Base-by-base conservation (phyloP, 2,113 vertebrate genomes). In the Gasterosteus nipponicus region DNA sequence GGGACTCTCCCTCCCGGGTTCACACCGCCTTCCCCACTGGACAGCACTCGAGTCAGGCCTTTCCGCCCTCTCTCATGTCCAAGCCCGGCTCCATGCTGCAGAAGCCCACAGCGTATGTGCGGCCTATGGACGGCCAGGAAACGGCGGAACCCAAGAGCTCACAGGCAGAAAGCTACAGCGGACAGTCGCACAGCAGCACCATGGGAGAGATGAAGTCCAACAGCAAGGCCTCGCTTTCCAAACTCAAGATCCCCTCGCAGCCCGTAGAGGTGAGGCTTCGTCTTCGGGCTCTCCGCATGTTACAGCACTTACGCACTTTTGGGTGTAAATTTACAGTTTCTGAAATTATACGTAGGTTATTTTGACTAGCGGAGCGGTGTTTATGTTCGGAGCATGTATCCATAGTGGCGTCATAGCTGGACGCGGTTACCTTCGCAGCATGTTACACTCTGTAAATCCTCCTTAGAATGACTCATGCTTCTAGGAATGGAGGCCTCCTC, bases 41-140 rank as follows among this genome's bases (percentile, higher is more conserved):
- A 69, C 97, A 98, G 82, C 96, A 97, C 92, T 94, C 96, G 33
- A 96, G 71, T 80, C 98, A 99, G 92, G 91, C 97, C 80, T 99
- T 99, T 84, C 97, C 97, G 4, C 97, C 97, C 8, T 99, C 98
- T 1, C 93, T 99, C 18, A 98, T 98, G 96, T 95, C 96, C 88
- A 99, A 99, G 88, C 95, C 96, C 61, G 93, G 92, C 88, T 97
- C 98, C 66, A 99, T 99, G 98, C 89, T 95, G 51, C 97, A 99
- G 90, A 99, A 99, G 84, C 98, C 98, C 88, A 99, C 98, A 9
- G 98, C 98, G 1, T 99, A 99, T 16, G 98, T 99, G 1, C 93
- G 98, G 92, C 98, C 98, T 31, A 99, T 99, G 98, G 98, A 99
- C 8, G 98, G 98, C 81, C 98, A 97, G 90, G 98, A 99, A 66